Percentiles rank a stretch among this genome's conserved stretches.
These are phyloP conservation scores for Amphiura filiformis DNA, from an alignment of 35 echinoderm and acorn worm genomes.

Conservation along the genomic window DNA sequence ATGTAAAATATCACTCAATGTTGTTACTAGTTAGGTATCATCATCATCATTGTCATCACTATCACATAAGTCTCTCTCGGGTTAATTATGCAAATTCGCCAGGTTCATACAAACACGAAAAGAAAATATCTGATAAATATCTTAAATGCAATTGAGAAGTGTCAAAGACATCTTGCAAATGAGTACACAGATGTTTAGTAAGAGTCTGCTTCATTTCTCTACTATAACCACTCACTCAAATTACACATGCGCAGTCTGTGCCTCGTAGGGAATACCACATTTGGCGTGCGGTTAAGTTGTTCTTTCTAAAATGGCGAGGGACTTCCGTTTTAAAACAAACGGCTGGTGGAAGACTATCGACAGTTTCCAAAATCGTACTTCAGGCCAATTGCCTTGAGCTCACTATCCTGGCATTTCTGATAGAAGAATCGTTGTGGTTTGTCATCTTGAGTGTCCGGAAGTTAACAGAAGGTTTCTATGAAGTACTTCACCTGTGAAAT, in stretches of 20 bases:
- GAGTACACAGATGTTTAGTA: too few relatives aligned
- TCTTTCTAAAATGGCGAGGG: background rate
- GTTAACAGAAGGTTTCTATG: background rate
- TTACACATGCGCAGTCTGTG: background rate
- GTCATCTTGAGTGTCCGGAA: background rate
- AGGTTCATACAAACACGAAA: too few relatives aligned
- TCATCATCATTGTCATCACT: too few relatives aligned
- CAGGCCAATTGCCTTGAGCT: background rate
- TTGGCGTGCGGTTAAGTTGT: background rate
- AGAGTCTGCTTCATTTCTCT: background rate
- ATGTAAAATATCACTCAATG: background rate
- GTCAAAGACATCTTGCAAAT: too few relatives aligned
- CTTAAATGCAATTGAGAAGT: too few relatives aligned
- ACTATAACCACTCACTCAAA: background rate
- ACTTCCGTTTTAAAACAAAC: slow-evolving; percentile 1
- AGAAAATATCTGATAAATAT: too few relatives aligned
- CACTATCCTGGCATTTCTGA: background rate
- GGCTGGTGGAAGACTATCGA: background rate
- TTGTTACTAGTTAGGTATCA: too few relatives aligned
- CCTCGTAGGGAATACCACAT: background rate
- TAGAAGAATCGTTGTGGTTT: background rate
- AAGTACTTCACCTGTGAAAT: background rate
- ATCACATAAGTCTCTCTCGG: too few relatives aligned
- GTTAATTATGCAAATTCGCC: too few relatives aligned
- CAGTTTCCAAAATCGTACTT: background rate